Percentiles rank a stretch among this genome's conserved stretches.
These are phyloP conservation scores for Pelusios castaneus DNA, from an alignment of 2,113 vertebrate species.

Conservation along the genomic window DNA sequence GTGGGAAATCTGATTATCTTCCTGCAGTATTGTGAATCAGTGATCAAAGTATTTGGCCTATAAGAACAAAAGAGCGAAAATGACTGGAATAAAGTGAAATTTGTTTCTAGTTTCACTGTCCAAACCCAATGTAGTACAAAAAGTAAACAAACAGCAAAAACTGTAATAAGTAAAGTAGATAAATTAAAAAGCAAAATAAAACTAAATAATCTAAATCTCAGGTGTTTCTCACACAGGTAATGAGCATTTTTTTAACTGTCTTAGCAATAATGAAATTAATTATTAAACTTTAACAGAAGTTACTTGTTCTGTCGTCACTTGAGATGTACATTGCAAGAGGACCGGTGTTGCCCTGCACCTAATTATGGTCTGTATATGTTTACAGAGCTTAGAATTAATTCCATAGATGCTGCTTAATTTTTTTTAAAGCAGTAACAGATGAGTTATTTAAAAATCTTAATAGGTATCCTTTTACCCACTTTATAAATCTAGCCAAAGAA, in stretches of 20 bases:
- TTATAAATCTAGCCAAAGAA: background rate
- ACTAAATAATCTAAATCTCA: background rate
- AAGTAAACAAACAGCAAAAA: background rate
- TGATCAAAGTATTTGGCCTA: background rate
- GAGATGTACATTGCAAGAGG: slow-evolving; percentile 1
- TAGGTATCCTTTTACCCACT: background rate
- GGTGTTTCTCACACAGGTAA: background rate
- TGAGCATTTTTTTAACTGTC: background rate
- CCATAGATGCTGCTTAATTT: background rate
- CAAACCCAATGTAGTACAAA: background rate
- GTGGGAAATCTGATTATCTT: background rate
- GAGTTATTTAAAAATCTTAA: background rate
- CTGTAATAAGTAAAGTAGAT: background rate
- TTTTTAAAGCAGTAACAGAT: background rate
- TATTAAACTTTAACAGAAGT: background rate
- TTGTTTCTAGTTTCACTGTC: background rate
- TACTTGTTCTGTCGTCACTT: background rate
- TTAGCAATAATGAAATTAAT: background rate
- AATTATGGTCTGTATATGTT: background rate
- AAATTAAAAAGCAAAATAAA: background rate
- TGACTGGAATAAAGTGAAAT: background rate
- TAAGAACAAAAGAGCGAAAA: background rate
- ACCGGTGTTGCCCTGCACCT: background rate
- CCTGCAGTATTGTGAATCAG: background rate
- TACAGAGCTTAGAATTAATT: background rate